Base-by-base conservation (phyloP, 2,113 vertebrate genomes). In the Corythoichthys intestinalis region DNA sequence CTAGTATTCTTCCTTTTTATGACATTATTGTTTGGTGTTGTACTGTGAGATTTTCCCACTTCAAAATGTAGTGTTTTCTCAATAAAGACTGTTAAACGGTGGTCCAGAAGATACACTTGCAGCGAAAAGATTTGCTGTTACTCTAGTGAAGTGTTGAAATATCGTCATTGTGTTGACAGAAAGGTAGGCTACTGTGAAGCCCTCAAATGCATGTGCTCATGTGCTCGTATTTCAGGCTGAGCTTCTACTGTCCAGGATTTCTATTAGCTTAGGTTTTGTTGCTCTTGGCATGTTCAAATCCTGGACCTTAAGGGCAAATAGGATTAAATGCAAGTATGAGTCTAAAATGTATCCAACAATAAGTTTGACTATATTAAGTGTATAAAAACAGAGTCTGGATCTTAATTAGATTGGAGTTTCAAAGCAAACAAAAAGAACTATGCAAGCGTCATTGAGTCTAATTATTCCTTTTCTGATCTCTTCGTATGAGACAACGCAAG, bases 251-350 rank as follows among this genome's bases (percentile, higher is more conserved):
- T 81, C 72, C 38, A 44, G 75, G 62, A 78, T 82, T 76, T 77
- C 64, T 75, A 67, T 86, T 75, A 69, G 56, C 62, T 78, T 72
- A 35, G 12, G 68, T 86, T 79, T 76, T 78, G 87, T 84, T 81
- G 17, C 70, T 79, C 66, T 83, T 82, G 84, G 80, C 76, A 69
- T 53, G 41, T n/a, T 65, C 60, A 47, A 66, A 63, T 59, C 63
- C 57, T 57, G 4, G 38, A 50, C 53, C 59, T 66, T 56, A 2
- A 66, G 52, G 12, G 17, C 63, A 39, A 65, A 13, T 49, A 1
- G 44, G 9, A 50, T 57, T 67, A 2, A 48, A 75, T 79, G 56
- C 20, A 52, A 49, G 65, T 66, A 67, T 47, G 38, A 65, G 37
- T 49, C 37, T 2, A 76, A 76, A 68, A 53, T 59, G 4, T 47